These are phyloP conservation scores for Champsocephalus esox DNA, from an alignment of 2,797 vertebrate genomes.

Conservation along the genomic window DNA sequence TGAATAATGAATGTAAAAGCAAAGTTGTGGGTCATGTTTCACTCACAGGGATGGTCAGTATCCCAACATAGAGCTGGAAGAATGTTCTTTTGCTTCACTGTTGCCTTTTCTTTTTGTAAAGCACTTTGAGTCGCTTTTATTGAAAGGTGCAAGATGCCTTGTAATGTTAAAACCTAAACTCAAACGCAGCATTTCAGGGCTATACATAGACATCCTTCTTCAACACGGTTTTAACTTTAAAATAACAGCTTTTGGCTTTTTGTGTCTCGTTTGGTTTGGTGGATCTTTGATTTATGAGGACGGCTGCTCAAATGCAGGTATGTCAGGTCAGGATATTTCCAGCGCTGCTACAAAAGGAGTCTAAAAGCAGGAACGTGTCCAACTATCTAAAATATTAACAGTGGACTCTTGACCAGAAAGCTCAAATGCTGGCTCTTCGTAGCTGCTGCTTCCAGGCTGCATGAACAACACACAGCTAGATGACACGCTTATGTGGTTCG, in stretches of 20 bases:
- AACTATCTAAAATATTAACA: constrained; percentile 74
- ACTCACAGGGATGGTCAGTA: constrained; percentile 20
- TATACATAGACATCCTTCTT: not conserved
- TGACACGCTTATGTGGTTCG: not conserved
- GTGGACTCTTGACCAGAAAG: constrained; percentile 58
- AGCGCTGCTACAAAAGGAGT: constrained; percentile 49
- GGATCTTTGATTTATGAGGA: constrained; percentile 30
- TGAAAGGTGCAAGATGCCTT: no score
- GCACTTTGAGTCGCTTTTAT: no score
- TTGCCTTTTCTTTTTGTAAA: not conserved
- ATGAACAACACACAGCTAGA: constrained; percentile 34
- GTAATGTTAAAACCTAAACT: not conserved
- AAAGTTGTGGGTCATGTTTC: constrained; percentile 49
- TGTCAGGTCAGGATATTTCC: constrained; percentile 62
- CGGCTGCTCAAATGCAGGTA: constrained; percentile 60
- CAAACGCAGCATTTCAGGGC: not conserved
- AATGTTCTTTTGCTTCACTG: not conserved
- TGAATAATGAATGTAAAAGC: constrained; percentile 65
- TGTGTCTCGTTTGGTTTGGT: not conserved
- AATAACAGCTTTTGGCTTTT: constrained; percentile 7
- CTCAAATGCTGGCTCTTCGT: constrained; percentile 24
- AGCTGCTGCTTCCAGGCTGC: constrained; percentile 24
- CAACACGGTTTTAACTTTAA: not conserved
- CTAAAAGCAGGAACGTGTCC: constrained; percentile 70
- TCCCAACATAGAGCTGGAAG: constrained; percentile 10